phyloP scores from a whole-genome alignment of 2,113 vertebrate genomes.

The Hiodon tergisus region DNA sequence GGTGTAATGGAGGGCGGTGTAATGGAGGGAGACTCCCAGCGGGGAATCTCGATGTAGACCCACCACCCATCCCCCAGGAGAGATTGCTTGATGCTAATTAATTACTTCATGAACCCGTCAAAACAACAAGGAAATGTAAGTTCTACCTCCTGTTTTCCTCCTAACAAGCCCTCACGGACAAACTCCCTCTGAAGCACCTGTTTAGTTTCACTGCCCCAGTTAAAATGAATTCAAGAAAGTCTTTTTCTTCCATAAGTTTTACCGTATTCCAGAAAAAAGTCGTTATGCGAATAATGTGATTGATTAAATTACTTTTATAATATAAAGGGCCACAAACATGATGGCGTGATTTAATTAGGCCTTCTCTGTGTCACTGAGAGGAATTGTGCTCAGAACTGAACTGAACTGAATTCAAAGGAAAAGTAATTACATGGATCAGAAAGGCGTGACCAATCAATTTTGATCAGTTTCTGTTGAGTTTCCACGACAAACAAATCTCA shows the following conservation, averaged over 20 bases:
- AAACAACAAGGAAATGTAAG: background rate
- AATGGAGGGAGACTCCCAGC: slow-evolving; percentile 11
- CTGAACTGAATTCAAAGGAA: background rate
- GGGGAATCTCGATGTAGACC: background rate
- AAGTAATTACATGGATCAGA: background rate
- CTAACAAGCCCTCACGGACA: too few relatives aligned
- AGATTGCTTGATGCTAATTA: background rate
- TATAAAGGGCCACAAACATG: too few relatives aligned
- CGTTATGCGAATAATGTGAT: too few relatives aligned
- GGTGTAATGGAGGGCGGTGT: background rate
- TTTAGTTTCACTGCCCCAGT: too few relatives aligned
- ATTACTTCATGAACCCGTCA: background rate
- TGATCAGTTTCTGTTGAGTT: slow-evolving; percentile 5
- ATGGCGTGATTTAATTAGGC: too few relatives aligned
- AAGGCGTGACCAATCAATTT: background rate
- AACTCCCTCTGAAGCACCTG: too few relatives aligned
- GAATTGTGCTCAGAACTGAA: background rate
- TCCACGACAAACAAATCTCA: slow-evolving; percentile 8
- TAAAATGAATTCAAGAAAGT: too few relatives aligned
- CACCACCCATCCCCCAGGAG: background rate
- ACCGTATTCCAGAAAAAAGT: too few relatives aligned
- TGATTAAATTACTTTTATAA: too few relatives aligned
- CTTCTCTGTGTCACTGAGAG: too few relatives aligned
- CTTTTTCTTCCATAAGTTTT: too few relatives aligned
- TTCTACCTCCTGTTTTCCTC: too few relatives aligned